These are phyloP conservation scores for Aricia agestis DNA, from an alignment of 1,140 invertebrate species.

Conservation along the genomic window DNA sequence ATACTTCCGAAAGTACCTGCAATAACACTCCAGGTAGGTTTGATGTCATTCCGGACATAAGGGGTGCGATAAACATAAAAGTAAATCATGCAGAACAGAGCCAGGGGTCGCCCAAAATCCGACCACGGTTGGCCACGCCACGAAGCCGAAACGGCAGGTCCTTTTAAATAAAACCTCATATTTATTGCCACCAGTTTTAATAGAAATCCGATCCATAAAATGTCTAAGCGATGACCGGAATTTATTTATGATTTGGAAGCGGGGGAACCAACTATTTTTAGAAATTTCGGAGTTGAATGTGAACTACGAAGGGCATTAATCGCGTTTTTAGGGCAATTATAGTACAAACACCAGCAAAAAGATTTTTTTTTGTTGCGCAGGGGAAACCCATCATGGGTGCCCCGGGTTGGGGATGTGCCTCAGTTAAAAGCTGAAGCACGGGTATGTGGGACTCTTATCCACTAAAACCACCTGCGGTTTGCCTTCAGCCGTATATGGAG, in stretches of 20 bases:
- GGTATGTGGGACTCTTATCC: too few species aligned
- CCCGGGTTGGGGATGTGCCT: too few species aligned
- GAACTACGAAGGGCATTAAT: background rate
- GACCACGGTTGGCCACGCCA: background rate
- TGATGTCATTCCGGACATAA: background rate
- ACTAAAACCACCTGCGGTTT: too few species aligned
- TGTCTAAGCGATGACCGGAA: background rate
- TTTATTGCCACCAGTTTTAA: slow-evolving; percentile 8
- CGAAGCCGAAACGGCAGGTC: background rate
- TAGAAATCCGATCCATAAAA: slow-evolving; percentile 14
- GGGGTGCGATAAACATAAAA: slow-evolving; percentile 8
- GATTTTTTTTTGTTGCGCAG: too few species aligned
- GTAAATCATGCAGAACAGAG: slow-evolving; percentile 6
- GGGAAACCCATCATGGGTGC: too few species aligned
- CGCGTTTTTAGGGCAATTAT: too few species aligned
- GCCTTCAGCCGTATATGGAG: too few species aligned
- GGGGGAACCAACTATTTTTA: background rate
- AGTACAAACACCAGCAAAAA: too few species aligned
- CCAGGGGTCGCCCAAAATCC: background rate
- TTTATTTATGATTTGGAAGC: slow-evolving; percentile 4
- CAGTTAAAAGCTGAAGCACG: too few species aligned
- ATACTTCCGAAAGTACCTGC: too few species aligned
- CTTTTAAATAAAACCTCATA: slow-evolving; percentile 13
- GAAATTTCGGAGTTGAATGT: background rate
- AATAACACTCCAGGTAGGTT: background rate